Conservation (phyloP, 2,113 vertebrate genomes). For the Corvus hawaiiensis region DNA sequence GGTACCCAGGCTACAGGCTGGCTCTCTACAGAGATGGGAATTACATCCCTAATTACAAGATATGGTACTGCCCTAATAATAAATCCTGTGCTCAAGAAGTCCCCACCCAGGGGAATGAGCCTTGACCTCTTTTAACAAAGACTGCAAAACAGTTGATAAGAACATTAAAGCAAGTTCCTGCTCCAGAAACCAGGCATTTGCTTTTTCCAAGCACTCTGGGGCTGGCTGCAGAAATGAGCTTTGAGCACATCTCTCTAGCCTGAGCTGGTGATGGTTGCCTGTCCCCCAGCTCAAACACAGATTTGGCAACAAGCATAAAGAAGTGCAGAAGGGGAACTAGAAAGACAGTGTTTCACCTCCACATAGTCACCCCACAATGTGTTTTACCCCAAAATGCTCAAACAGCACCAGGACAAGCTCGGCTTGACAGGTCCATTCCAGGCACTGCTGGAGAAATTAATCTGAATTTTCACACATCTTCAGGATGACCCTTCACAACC, state of each 20-base stretch:
- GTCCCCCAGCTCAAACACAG: not conserved
- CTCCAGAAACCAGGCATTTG: not conserved
- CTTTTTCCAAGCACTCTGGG: not conserved
- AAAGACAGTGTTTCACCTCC: not conserved
- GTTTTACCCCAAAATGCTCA: not conserved
- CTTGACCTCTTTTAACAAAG: slow-evolving; percentile 45
- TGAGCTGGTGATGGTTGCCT: not conserved
- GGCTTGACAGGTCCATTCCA: not conserved
- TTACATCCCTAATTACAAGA: slow-evolving; percentile 55
- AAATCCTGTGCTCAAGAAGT: slow-evolving; percentile 23
- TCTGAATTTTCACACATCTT: not conserved
- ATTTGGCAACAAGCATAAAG: not conserved
- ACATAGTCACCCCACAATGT: not conserved
- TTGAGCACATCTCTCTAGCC: not conserved
- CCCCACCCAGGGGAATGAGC: slow-evolving; percentile 26
- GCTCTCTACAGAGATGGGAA: slow-evolving; percentile 38
- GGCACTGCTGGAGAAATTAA: not conserved
- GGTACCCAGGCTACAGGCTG: slow-evolving; percentile 1
- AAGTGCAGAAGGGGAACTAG: not conserved
- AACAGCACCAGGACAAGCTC: not conserved
- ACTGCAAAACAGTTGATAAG: slow-evolving; percentile 44
- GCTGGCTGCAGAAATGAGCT: not conserved
- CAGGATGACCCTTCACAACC: not conserved
- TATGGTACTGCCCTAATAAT: slow-evolving; percentile 29
- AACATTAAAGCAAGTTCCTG: slow-evolving; percentile 25